Evolutionary conservation across 1,140 invertebrate genomes (phyloP), one percentile per base, ranked within the genome.

Genomic region (Lepidurus packardi): DNA sequence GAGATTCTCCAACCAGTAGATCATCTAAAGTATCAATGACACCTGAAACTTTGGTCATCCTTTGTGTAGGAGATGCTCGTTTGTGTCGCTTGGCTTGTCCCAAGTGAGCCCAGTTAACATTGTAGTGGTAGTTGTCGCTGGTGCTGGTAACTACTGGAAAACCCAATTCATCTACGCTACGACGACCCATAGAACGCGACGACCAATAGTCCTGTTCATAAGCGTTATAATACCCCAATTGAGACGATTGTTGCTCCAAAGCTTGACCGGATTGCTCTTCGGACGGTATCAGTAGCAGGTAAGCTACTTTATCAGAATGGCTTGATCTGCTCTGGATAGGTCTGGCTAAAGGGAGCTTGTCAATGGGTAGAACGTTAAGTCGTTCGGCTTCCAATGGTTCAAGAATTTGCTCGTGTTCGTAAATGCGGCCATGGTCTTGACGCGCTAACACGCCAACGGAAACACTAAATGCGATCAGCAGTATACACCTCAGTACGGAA

Each of bases 71-170:
- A 21, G 34, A n/a, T n/a, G 34, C 74, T 24, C 74, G 74, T 24
- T 75, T 43, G 74, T n/a, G 74, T 7, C 74, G 74, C 6, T 75
- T 43, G 6, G 13, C n/a, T 24, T 75, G 34, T 42, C 16, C 45
- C 43, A 47, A 74, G 10, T 74, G 25, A 44, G 21, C 16, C 79
- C 79, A 80, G 73, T 77, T 73, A 21, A 80, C 65, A 77, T 77
- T 73, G 10, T 73, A 43, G 7, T 75, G 44, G 21, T 21, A 77
- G 43, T 80, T 80, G 16, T 80, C 76, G 24, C 11, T n/a, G 16
- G 76, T 74, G 7, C n/a, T 73, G 5, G 11, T 21, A 42, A 80
- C 47, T 8, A 73, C 73, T 8, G 79, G 79, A 43, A 80, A 80
- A 74, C 78, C 78, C 10, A 78, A 34, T 24, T 78, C 78, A 7